phyloP scores from a whole-genome alignment of 2,797 vertebrate species.

The Erithacus rubecula region DNA sequence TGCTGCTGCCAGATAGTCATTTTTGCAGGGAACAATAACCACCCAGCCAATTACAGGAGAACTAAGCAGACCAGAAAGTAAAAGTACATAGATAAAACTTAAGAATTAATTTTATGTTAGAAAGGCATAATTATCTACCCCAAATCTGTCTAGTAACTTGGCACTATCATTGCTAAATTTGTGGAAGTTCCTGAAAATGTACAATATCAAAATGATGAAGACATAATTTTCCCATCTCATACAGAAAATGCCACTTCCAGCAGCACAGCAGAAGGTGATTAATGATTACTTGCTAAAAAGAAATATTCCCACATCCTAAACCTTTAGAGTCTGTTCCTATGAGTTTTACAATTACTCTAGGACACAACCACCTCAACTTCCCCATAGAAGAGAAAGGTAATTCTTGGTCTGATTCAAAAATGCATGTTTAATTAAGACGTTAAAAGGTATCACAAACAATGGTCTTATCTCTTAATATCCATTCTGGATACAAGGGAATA shows the following conservation, averaged over 20 bases:
- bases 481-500: background rate
- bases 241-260: background rate
- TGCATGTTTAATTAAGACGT: background rate
- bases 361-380: background rate
- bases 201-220: slow-evolving; percentile 16
- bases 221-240: slow-evolving; percentile 1
- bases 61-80: background rate
- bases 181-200: background rate
- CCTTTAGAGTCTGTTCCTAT: background rate
- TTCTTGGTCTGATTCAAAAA: background rate
- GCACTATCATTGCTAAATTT: background rate
- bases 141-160: background rate
- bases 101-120: background rate
- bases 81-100: background rate
- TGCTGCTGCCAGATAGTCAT: background rate
- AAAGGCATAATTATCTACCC: background rate
- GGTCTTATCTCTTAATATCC: background rate
- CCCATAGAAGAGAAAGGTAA: background rate
- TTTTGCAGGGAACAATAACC: background rate
- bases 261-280: background rate
- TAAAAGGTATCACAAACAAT: background rate
- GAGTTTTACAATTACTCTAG: background rate
- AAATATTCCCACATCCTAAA: background rate
- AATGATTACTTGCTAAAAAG: background rate
- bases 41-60: background rate